phyloP scores from a whole-genome alignment of 2,888 invertebrate genomes.

The Temnothorax ravouxi region DNA sequence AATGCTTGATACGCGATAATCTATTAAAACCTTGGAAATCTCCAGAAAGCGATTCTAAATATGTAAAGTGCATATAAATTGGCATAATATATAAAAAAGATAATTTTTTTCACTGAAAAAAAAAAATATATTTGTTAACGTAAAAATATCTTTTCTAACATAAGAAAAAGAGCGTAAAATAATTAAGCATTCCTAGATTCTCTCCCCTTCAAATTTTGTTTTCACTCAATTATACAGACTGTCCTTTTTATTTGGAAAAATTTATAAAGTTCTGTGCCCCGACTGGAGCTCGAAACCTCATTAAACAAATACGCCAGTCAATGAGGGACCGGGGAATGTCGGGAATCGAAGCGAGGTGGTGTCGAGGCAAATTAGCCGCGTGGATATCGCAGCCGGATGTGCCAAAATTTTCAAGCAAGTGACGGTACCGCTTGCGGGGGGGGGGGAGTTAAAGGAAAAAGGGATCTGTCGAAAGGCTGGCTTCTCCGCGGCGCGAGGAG shows the following conservation, averaged over 20 bases:
- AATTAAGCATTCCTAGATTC: background rate
- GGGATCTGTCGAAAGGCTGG: slow-evolving; percentile 55
- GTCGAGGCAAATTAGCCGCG: slow-evolving; percentile 62
- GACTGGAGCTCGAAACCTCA: slow-evolving; percentile 14
- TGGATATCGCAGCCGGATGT: slow-evolving; percentile 67
- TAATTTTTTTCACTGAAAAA: background rate
- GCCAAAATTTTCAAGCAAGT: slow-evolving; percentile 63
- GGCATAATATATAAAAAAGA: background rate
- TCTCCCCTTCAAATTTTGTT: background rate
- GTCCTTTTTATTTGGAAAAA: background rate
- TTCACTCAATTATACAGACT: background rate
- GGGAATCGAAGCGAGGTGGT: slow-evolving; percentile 28
- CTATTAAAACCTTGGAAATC: slow-evolving; percentile 7
- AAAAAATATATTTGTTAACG: background rate
- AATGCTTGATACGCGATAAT: slow-evolving; percentile 36
- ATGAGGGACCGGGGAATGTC: background rate
- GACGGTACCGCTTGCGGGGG: slow-evolving; percentile 36
- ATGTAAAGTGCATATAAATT: background rate
- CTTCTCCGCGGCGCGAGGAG: slow-evolving; percentile 50
- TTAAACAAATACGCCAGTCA: slow-evolving; percentile 25
- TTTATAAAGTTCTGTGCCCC: background rate
- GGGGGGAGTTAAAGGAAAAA: slow-evolving; percentile 59
- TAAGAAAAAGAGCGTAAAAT: background rate
- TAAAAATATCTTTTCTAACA: background rate
- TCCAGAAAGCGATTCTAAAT: background rate